Conservation (phyloP, 2,888 invertebrate genomes). For the Troglohyphantes excavatus region DNA sequence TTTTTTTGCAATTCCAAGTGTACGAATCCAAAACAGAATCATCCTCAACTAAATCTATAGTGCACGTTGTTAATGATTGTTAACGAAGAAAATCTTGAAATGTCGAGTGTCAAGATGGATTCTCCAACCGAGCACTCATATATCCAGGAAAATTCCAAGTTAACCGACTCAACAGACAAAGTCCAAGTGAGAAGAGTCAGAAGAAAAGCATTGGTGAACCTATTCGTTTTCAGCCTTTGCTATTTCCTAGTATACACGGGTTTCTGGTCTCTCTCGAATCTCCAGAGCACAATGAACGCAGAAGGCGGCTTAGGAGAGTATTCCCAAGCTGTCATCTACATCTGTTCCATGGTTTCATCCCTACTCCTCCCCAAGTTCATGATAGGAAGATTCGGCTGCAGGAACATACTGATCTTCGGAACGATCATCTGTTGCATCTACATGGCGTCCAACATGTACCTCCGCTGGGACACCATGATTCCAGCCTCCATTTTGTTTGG, state of each 20-base stretch:
- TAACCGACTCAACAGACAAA: neutral
- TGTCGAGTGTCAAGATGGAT: neutral
- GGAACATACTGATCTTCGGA: slow-evolving; percentile 96
- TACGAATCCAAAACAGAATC: too few relatives aligned
- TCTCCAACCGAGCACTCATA: neutral
- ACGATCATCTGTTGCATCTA: slow-evolving; percentile 97
- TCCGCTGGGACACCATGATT: slow-evolving; percentile 92
- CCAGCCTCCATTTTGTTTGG: slow-evolving; percentile 96
- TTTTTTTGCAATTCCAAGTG: too few relatives aligned
- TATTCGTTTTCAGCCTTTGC: slow-evolving; percentile 86
- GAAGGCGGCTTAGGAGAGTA: slow-evolving; percentile 94
- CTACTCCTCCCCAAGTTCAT: slow-evolving; percentile 96
- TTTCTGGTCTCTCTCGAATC: slow-evolving; percentile 96
- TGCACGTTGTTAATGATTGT: neutral
- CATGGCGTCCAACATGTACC: slow-evolving; percentile 96
- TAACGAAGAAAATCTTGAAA: neutral
- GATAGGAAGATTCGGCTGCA: slow-evolving; percentile 95
- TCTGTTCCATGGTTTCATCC: slow-evolving; percentile 96
- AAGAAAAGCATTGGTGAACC: slow-evolving; percentile 81
- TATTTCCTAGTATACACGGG: slow-evolving; percentile 96
- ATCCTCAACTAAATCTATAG: neutral
- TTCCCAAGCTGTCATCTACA: slow-evolving; percentile 94
- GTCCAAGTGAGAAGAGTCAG: neutral
- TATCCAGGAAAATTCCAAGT: neutral
- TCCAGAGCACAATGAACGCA: slow-evolving; percentile 94